Evolutionary conservation across 2,888 invertebrate genomes (phyloP), one percentile per base, ranked within the genome.

Genomic region (Podotricha telesiphe): DNA sequence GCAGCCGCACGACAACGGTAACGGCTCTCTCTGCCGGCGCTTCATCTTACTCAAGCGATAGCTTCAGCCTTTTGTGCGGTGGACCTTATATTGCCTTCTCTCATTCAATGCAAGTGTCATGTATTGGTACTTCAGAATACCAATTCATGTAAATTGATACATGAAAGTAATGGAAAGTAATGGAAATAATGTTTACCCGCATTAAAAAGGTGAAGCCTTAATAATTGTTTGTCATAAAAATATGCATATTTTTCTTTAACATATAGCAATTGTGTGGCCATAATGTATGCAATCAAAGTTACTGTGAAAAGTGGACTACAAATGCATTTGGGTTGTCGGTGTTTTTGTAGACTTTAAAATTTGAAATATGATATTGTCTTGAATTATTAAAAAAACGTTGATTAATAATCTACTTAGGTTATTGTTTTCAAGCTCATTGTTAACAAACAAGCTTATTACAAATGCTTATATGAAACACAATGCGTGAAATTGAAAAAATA

Each of bases 1-100:
- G 64, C 91, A 89, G 80, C 81, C 77, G 75, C 86, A 86, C 78
- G 93, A 93, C 80, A 87, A 82, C 79, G 93, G 93, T 92, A 86
- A 84, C 81, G 65, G 69, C 17, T 17, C 2, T 6, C 2, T 6
- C 28, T 28, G 6, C 28, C 42, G n/a, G n/a, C n/a, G n/a, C n/a
- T n/a, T n/a, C n/a, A n/a, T n/a, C n/a, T n/a, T 42, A 42, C 42
- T 42, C 1, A 42, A 34, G 22, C 59, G 17, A 45, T 17, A 19
- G 19, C 22, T 15, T 53, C 15, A 28, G 28, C 20, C 51, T 15
- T 28, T 22, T 53, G 22, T 42, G 13, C 6, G 28, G 51, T 53
- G 22, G 11, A 13, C 8, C 22, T 51, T 28, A 2, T 11, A 6
- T 51, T n/a, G 22, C 10, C 2, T 22, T n/a, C n/a, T n/a, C n/a